Evolutionary conservation across 2,888 invertebrate genomes (phyloP).

Genomic region (Agrilus biguttatus): DNA sequence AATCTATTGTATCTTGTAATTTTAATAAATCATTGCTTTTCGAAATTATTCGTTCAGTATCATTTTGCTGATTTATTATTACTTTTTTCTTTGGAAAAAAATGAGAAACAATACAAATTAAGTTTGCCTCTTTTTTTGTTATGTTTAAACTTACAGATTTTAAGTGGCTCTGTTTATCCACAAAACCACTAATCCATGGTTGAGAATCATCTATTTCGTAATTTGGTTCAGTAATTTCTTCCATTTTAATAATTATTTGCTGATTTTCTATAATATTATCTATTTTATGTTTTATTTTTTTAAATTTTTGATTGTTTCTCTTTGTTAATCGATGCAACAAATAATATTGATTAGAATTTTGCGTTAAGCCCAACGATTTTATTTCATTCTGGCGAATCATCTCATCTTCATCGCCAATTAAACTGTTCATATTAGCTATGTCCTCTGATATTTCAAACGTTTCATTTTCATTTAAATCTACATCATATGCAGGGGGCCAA

Average conservation of each 20-base stretch:
- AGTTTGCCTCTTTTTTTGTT: not conserved
- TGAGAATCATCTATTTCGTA: constrained; percentile 16
- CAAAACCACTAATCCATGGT: constrained; percentile 16
- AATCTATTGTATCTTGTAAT: constrained; percentile 1
- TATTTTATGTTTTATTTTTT: constrained; percentile 4
- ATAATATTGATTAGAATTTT: constrained; percentile 21
- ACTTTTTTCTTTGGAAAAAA: not conserved
- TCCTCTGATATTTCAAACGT: constrained; percentile 26
- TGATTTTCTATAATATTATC: constrained; percentile 1
- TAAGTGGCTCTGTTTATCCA: constrained; percentile 9
- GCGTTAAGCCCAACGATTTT: constrained; percentile 11
- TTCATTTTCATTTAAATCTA: constrained; percentile 25
- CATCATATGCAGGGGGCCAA: constrained; percentile 27
- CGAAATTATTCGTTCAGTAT: not conserved
- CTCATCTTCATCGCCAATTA: constrained; percentile 30
- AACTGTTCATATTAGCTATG: constrained; percentile 25
- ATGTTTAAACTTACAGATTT: constrained; percentile 3
- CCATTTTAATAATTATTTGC: constrained; percentile 2
- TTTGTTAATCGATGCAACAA: constrained; percentile 25
- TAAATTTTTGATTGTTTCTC: constrained; percentile 17
- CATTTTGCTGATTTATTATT: not conserved
- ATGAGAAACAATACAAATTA: not conserved
- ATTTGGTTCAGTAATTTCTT: constrained; percentile 12
- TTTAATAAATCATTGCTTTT: constrained; percentile 3
- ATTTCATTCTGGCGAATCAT: constrained; percentile 25